These are phyloP conservation scores for Chloropsis cyanopogon DNA, from an alignment of 2,113 vertebrate genomes.

Conservation along the genomic window DNA sequence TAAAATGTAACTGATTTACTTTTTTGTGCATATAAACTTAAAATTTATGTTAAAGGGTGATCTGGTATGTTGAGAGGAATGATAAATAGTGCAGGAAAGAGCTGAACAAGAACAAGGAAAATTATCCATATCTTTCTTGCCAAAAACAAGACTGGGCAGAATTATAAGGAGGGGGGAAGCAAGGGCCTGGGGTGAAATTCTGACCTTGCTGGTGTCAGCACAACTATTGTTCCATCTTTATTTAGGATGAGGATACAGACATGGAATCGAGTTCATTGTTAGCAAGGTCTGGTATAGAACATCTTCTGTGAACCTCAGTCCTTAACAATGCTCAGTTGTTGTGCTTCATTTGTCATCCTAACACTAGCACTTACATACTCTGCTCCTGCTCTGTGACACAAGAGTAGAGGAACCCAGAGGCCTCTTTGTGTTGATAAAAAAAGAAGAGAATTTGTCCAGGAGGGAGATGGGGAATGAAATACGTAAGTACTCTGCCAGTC, in stretches of 20 bases:
- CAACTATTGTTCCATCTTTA: background rate
- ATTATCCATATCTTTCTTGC: background rate
- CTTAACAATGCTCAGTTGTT: background rate
- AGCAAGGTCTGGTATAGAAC: background rate
- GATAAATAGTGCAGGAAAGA: background rate
- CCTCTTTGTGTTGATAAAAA: background rate
- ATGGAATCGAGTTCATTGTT: background rate
- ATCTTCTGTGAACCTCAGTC: background rate
- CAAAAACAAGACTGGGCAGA: background rate
- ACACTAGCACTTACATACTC: background rate
- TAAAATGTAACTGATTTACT: background rate
- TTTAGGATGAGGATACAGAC: background rate
- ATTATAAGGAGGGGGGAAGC: background rate
- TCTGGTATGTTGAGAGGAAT: background rate
- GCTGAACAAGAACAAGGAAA: background rate
- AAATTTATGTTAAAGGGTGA: background rate
- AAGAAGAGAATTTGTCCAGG: background rate
- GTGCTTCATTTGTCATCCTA: background rate
- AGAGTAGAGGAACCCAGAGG: background rate
- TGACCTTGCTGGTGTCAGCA: background rate
- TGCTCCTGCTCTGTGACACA: background rate
- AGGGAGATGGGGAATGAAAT: background rate
- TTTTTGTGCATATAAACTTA: background rate
- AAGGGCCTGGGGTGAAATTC: background rate
- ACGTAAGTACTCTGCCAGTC: accelerated